Evolutionary conservation across 2,888 invertebrate species (phyloP).

Genomic region (Cybosia mesomella): DNA sequence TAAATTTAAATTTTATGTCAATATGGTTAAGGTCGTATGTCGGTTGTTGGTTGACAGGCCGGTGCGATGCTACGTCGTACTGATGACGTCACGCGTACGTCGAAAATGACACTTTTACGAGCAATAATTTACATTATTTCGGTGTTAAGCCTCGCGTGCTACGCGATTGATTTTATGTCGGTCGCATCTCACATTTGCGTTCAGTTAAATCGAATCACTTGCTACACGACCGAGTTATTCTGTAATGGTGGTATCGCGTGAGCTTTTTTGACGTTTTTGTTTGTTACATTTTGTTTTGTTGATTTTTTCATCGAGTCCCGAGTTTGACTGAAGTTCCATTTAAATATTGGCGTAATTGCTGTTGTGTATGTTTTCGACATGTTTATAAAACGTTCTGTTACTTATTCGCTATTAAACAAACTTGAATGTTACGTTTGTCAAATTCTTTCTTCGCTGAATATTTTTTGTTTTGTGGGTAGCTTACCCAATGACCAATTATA

Average conservation of each 20-base stretch:
- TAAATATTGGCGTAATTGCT: constrained; percentile 31
- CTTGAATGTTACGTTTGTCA: neutral
- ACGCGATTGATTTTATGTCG: constrained; percentile 85
- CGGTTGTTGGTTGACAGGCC: constrained; percentile 38
- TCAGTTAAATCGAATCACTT: constrained; percentile 82
- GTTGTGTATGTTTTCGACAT: constrained; percentile 22
- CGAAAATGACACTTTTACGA: constrained; percentile 86
- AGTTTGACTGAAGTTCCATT: constrained; percentile 42
- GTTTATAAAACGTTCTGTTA: constrained; percentile 16
- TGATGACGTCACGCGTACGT: constrained; percentile 83
- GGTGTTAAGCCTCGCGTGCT: constrained; percentile 85
- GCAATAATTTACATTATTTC: constrained; percentile 86
- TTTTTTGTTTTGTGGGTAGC: neutral
- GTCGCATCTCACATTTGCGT: constrained; percentile 83
- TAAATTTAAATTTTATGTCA: constrained; percentile 55
- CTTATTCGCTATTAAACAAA: neutral
- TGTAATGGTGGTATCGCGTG: constrained; percentile 84
- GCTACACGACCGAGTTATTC: constrained; percentile 81
- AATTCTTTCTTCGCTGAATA: neutral
- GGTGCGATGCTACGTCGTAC: constrained; percentile 54
- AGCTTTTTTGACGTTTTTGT: constrained; percentile 62
- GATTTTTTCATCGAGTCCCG: constrained; percentile 52
- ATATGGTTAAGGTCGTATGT: constrained; percentile 58
- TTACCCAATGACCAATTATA: no score
- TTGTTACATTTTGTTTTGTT: constrained; percentile 66